Percentiles rank a stretch among this genome's conserved stretches.
Evolutionary conservation across 2,113 vertebrate species (phyloP).

Genomic region (Aptenodytes patagonicus): DNA sequence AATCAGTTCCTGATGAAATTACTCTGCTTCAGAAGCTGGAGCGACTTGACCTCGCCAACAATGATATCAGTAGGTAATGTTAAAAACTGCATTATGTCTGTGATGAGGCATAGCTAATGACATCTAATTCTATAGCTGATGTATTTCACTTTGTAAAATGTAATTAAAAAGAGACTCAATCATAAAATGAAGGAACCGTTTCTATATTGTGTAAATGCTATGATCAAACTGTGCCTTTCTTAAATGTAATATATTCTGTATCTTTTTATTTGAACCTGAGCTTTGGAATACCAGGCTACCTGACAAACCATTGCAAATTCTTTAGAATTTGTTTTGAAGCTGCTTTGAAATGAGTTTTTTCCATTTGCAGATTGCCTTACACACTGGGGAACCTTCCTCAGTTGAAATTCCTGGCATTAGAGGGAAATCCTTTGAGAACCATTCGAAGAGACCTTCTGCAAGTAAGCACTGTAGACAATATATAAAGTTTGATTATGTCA

Average conservation of each 20-base stretch:
- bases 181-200: neutral
- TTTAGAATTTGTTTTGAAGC: neutral
- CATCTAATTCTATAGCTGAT: neutral
- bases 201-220: neutral
- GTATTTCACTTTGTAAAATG: neutral
- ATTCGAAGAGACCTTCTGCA: slow-evolving; percentile 90
- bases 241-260: neutral
- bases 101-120: neutral
- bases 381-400: slow-evolving; percentile 85
- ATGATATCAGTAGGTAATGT: slow-evolving; percentile 88
- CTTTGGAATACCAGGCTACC: neutral
- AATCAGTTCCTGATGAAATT: slow-evolving; percentile 85
- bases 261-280: neutral
- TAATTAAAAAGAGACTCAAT: neutral
- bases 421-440: slow-evolving; percentile 91
- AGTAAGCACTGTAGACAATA: slow-evolving; percentile 69
- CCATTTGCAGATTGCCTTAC: slow-evolving; percentile 83
- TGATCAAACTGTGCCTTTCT: neutral
- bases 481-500: neutral
- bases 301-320: neutral
- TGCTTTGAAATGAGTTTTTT: neutral
- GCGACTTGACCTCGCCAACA: slow-evolving; percentile 92
- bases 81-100: neutral
- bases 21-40: slow-evolving; percentile 81
- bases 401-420: slow-evolving; percentile 86